Evolutionary conservation across 2,888 invertebrate species (phyloP), one percentile per base, ranked within the genome.

Genomic region (Cephalotes varians): DNA sequence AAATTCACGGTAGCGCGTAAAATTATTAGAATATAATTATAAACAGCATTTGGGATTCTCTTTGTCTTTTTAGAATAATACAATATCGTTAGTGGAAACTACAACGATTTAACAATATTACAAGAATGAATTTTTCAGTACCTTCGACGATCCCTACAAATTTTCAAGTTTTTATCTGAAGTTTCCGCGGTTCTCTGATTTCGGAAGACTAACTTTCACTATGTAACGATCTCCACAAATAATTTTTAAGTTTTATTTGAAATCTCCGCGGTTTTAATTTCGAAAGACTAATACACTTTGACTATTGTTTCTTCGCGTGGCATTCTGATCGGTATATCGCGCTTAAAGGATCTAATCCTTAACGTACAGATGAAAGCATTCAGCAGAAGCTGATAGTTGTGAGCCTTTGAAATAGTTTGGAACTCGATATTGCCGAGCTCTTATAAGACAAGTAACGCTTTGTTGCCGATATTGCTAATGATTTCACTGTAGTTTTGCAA

Each of bases 321-420:
- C 28, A 54, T 54, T 67, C 67, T 28, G 67, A 69, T 69, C 12
- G 56, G 31, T 34, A 25, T 58, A 47, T 71, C 12, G 34, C 25
- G 34, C 10, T 79, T 71, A 34, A 76, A 76, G 51, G 28, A 76
- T 69, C 34, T 64, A 69, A 56, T 77, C 54, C n/a, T 56, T 71
- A 34, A 69, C 69, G 44, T 69, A 25, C 21, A 77, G 51, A 28
- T n/a, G 76, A 76, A 40, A 79, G 69, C 77, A 69, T 79, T 71
- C 65, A 56, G 56, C 25, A 47, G 71, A 58, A 79, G 71, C 71
- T 79, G 44, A 71, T 79, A 79, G 69, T 56, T 34, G 21, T 34
- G 44, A 47, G 21, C 56, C 31, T 47, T 69, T 79, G 71, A 58
- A 79, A 71, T 34, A 44, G 56, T 71, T 56, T 69, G 12, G 12